These are phyloP conservation scores for Pantelozetes paolii DNA, from an alignment of 2,888 invertebrate genomes.

Conservation along the genomic window DNA sequence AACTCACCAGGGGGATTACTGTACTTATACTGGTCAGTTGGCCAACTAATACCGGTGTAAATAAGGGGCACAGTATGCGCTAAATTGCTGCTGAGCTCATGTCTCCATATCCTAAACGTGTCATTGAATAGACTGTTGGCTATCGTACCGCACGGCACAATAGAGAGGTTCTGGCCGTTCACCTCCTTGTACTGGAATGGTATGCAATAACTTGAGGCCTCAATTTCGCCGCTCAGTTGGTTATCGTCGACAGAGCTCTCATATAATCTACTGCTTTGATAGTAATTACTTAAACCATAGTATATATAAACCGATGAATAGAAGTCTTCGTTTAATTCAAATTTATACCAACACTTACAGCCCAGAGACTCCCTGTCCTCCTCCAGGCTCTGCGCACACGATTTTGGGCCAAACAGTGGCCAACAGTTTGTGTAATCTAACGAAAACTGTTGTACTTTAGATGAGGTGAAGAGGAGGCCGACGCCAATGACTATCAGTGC, in stretches of 20 bases:
- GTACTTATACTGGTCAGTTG: constrained; percentile 12
- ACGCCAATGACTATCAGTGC: background rate
- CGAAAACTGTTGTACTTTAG: background rate
- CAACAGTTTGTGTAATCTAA: constrained; percentile 38
- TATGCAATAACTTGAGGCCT: constrained; percentile 25
- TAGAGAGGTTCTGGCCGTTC: background rate
- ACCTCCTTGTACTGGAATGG: constrained; percentile 31
- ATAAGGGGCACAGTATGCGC: constrained; percentile 23
- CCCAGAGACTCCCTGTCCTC: constrained; percentile 6
- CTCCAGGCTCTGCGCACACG: constrained; percentile 28
- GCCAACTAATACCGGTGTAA: constrained; percentile 36
- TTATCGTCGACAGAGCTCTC: constrained; percentile 7
- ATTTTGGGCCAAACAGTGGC: constrained; percentile 23
- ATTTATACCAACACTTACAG: constrained; percentile 40
- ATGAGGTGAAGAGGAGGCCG: background rate
- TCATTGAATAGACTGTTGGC: constrained; percentile 42
- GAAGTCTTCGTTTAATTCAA: constrained; percentile 33
- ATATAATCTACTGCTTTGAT: constrained; percentile 37
- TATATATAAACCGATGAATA: constrained; percentile 37
- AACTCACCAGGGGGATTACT: constrained; percentile 27
- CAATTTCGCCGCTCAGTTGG: background rate
- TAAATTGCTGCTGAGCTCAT: background rate
- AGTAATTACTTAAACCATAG: constrained; percentile 36
- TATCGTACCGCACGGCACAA: constrained; percentile 40
- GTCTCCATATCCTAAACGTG: constrained; percentile 34